Base-by-base conservation (phyloP, 53 echinoderm and acorn worm genomes). In the Temnopleurus reevesii region DNA sequence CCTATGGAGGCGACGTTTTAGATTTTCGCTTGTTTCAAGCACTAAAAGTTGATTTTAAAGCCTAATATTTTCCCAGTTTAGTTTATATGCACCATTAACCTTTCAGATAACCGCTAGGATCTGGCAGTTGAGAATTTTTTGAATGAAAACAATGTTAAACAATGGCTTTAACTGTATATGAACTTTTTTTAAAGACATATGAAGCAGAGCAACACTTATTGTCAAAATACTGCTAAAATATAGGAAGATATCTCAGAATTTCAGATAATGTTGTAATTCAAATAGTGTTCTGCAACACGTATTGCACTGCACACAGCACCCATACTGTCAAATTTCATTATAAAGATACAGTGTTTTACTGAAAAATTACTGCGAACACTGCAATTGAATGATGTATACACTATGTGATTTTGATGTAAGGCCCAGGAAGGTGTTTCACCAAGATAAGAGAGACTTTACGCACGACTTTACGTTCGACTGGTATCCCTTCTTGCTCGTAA, bases 291-390 rank as follows among this genome's bases (percentile, higher is more conserved):
- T 66, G 38, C 35, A 66, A 7, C 38, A n/a, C 0, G 5, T 66
- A 66, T 64, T 66, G 66, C 64, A 64, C 64, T 34, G 64, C 18
- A 66, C 18, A 66, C 66, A 66, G n/a, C n/a, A 38, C 19, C 58
- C 38, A 66, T 21, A 66, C 15, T 18, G 12, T 21, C 21, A 36
- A 1, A 38, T 66, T 38, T 8, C 21, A n/a, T n/a, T 38, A 36
- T 5, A 19, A 10, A 7, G 9, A 25, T 3, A 36, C 66, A 15
- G 35, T 38, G n/a, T n/a, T 66, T 36, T 12, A 19, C 38, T n/a
- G n/a, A n/a, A n/a, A n/a, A n/a, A n/a, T n/a, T n/a, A n/a, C n/a
- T n/a, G n/a, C n/a, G n/a, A n/a, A n/a, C 17, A 66, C 36, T 36
- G n/a, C 66, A 66, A 57, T 4, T 66, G 4, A 60, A 60, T 33